Evolutionary conservation across 1,140 invertebrate species (phyloP), one percentile per base, ranked within the genome.

Genomic region (Drosophila lacertosa): DNA sequence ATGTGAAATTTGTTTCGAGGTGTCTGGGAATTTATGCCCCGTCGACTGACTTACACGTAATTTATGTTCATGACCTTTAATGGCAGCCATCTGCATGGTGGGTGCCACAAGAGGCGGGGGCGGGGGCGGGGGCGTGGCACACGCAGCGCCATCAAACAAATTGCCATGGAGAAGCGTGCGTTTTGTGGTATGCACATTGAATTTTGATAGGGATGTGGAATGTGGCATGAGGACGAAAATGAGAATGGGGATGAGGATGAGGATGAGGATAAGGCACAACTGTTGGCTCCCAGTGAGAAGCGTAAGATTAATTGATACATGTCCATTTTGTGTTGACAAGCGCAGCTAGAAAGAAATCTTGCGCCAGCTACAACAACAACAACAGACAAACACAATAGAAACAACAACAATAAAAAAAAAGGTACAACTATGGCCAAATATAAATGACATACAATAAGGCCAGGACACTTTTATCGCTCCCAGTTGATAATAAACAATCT

Each of bases 251-350:
- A 42, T 37, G 20, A 44, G 60, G 18, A 37, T 32, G 18, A 45
- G 29, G 22, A 63, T 47, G 2, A 11, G 53, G 16, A 83, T 67
- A 78, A 77, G 66, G 24, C 24, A 47, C 45, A 69, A 64, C 59
- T 69, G 66, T 64, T 64, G 40, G 66, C 40, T 47, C 62, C 59
- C 59, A 57, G 58, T 48, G 62, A 29, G 45, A 37, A 58, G 63
- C 70, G 47, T 32, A 80, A 86, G 82, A 86, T 86, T 86, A 86
- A 86, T 86, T 86, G 82, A 86, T 86, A 86, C 82, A 78, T 86
- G 82, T 89, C 82, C 82, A 86, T 86, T 86, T 86, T 69, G 70
- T 88, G 82, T 88, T 86, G 83, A 88, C 82, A 86, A 86, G 83
- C 82, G 83, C 82, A 53, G 69, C 64, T 79, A 65, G 77, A 59